phyloP scores from a whole-genome alignment of 2,888 invertebrate genomes.

The Girardia tigrina region DNA sequence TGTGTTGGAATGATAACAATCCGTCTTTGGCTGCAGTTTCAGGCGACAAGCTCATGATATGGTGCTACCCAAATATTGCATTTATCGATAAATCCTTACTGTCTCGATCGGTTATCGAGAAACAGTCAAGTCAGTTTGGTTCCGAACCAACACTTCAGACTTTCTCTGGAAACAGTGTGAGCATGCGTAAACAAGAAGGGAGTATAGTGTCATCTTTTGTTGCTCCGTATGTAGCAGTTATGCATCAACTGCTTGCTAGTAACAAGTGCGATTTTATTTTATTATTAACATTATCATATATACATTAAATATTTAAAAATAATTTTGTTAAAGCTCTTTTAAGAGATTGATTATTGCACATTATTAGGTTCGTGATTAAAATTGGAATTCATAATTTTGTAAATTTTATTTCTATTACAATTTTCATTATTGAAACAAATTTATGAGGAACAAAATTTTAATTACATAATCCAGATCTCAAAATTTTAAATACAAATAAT shows the following conservation, averaged over 20 bases:
- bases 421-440: too few relatives aligned
- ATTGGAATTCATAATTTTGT: too few relatives aligned
- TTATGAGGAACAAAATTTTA: too few relatives aligned
- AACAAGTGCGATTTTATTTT: slow-evolving; percentile 52
- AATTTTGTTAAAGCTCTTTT: too few relatives aligned
- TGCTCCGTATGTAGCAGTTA: slow-evolving; percentile 58
- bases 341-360: too few relatives aligned
- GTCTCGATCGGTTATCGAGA: slow-evolving; percentile 54
- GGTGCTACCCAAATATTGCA: slow-evolving; percentile 65
- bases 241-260: slow-evolving; percentile 61
- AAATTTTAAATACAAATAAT: too few relatives aligned
- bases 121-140: slow-evolving; percentile 65
- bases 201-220: slow-evolving; percentile 64
- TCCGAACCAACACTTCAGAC: slow-evolving; percentile 67
- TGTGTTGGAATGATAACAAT: slow-evolving; percentile 62
- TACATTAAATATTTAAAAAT: too few relatives aligned
- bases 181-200: slow-evolving; percentile 73
- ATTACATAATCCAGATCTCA: too few relatives aligned
- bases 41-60: slow-evolving; percentile 63
- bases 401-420: too few relatives aligned
- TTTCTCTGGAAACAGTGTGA: slow-evolving; percentile 70
- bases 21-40: slow-evolving; percentile 64
- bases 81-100: slow-evolving; percentile 62
- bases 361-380: too few relatives aligned
- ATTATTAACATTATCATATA: too few relatives aligned